phyloP scores from a whole-genome alignment of 2,113 vertebrate species.

The Campylomormyrus tamandua region DNA sequence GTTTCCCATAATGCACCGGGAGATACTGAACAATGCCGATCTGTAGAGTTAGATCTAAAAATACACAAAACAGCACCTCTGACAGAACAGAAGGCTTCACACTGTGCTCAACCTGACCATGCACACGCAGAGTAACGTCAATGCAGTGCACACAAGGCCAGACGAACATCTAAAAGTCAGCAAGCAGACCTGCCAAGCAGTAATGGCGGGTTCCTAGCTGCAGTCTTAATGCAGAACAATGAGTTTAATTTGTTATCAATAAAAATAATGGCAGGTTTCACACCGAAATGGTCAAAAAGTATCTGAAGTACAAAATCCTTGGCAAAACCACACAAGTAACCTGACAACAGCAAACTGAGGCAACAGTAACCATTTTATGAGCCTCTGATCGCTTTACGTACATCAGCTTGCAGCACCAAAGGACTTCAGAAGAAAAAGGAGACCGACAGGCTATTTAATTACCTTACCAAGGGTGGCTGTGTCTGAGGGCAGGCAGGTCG shows the following conservation, averaged over 20 bases:
- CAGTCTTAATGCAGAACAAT: background rate
- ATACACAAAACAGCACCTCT: background rate
- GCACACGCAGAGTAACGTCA: background rate
- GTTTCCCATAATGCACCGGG: background rate
- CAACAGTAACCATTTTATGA: background rate
- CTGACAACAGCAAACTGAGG: background rate
- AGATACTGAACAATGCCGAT: background rate
- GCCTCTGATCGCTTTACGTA: background rate
- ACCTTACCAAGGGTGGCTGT: background rate
- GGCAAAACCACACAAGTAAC: background rate
- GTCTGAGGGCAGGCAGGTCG: background rate
- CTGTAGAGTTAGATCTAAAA: background rate
- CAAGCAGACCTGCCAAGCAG: background rate
- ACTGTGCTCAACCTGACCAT: background rate
- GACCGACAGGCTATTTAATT: background rate
- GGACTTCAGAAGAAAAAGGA: background rate
- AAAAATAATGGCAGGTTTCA: background rate
- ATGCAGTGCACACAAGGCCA: background rate
- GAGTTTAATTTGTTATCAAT: background rate
- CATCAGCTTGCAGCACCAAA: background rate
- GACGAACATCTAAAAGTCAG: background rate
- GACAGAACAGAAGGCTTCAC: background rate
- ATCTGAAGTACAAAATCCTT: background rate
- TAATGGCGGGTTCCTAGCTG: background rate
- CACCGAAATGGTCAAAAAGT: background rate